A percentile compares a stretch with the other conserved stretches of the same genome.
These are phyloP conservation scores for Agriotes lineatus DNA, from an alignment of 2,888 invertebrate species.

Conservation along the genomic window DNA sequence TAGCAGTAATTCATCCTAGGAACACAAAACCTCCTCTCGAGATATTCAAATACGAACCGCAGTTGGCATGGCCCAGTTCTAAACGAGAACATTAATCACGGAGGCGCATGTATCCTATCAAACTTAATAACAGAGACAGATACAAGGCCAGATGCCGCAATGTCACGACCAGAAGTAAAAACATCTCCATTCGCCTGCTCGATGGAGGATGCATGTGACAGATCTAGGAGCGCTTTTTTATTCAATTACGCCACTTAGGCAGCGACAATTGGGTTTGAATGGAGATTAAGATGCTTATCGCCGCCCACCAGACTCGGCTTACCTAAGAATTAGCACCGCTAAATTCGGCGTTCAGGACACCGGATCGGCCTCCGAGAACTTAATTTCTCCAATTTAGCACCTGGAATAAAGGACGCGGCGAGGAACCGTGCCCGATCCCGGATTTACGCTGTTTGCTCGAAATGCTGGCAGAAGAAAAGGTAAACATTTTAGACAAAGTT, in stretches of 20 bases:
- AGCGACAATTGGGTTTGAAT: slow-evolving; percentile 18
- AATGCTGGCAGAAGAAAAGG: slow-evolving; percentile 17
- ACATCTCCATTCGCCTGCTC: slow-evolving; percentile 25
- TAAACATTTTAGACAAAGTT: slow-evolving; percentile 32
- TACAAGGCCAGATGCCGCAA: slow-evolving; percentile 29
- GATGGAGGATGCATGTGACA: slow-evolving; percentile 31
- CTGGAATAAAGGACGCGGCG: neutral
- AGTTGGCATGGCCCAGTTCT: neutral
- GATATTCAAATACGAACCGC: neutral
- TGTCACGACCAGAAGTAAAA: slow-evolving; percentile 31
- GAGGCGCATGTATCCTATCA: slow-evolving; percentile 28
- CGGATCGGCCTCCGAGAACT: too few relatives aligned
- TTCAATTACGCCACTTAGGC: slow-evolving; percentile 28
- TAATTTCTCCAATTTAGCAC: neutral
- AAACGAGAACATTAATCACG: slow-evolving; percentile 23
- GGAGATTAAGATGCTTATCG: slow-evolving; percentile 12
- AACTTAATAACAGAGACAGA: slow-evolving; percentile 25
- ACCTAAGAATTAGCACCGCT: too few relatives aligned
- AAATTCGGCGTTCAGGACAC: too few relatives aligned
- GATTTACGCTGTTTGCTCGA: slow-evolving; percentile 12
- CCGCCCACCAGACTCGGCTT: too few relatives aligned
- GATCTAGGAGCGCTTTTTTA: slow-evolving; percentile 17
- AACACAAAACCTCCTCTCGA: too few relatives aligned
- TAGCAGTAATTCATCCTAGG: too few relatives aligned
- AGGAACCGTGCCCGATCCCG: neutral